Conservation (phyloP, 2,888 invertebrate genomes). For the Campoplex nolae region DNA sequence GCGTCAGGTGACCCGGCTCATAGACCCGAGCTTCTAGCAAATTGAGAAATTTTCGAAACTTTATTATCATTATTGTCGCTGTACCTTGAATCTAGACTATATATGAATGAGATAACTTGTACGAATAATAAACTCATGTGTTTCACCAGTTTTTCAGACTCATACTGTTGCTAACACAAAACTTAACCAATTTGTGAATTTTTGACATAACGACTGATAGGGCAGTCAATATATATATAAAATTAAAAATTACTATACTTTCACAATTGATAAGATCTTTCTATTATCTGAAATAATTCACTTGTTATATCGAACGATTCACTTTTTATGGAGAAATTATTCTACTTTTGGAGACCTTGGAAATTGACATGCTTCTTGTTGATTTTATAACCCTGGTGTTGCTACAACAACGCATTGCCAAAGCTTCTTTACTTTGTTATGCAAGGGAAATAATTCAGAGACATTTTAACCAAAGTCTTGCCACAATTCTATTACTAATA, state of each 20-base stretch:
- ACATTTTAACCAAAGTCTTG: not conserved
- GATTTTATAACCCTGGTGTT: not conserved
- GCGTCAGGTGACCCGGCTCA: slow-evolving; percentile 57
- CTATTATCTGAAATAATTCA: not conserved
- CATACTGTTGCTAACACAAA: not conserved
- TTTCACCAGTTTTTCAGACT: not conserved
- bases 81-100: not conserved
- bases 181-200: not conserved
- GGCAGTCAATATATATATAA: not conserved
- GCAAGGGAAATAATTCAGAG: not conserved
- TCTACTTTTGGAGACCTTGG: not conserved
- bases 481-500: not conserved
- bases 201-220: not conserved
- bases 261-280: not conserved
- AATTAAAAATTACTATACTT: not conserved
- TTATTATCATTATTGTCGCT: slow-evolving; percentile 22
- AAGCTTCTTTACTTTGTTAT: not conserved
- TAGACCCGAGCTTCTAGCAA: not conserved
- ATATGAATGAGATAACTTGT: not conserved
- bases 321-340: not conserved
- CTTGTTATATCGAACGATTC: not conserved
- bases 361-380: not conserved
- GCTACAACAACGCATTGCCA: not conserved
- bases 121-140: not conserved
- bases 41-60: slow-evolving; percentile 21